phyloP scores from a whole-genome alignment of 2,888 invertebrate species.

The Drosophila kuntzei region DNA sequence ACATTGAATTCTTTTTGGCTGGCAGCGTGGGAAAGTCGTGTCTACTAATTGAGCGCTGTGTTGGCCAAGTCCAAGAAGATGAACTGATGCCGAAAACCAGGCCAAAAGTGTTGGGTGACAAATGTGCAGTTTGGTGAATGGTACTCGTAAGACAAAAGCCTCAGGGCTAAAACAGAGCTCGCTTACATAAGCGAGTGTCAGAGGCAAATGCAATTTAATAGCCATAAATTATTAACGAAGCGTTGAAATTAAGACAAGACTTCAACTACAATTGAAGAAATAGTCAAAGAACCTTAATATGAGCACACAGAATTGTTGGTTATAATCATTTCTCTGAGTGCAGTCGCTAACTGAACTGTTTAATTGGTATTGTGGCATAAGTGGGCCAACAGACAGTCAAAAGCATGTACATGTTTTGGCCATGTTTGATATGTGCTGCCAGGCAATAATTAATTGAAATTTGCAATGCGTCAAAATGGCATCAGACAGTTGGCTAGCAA shows the following conservation, averaged over 20 bases:
- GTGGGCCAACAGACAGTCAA: constrained; percentile 35
- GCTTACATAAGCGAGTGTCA: constrained; percentile 17
- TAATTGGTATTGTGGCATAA: constrained; percentile 23
- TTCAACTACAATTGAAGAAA: neutral
- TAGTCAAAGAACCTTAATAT: neutral
- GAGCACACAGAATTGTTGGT: neutral
- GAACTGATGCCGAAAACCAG: constrained; percentile 29
- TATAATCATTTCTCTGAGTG: neutral
- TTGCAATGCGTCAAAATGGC: constrained; percentile 60
- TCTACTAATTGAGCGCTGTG: constrained; percentile 37
- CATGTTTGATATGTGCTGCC: constrained; percentile 25
- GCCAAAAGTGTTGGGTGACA: constrained; percentile 54
- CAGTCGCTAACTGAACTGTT: neutral
- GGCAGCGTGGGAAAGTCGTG: constrained; percentile 63
- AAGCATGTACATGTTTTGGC: constrained; percentile 11
- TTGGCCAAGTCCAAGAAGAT: constrained; percentile 18
- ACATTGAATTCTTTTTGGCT: constrained; percentile 66
- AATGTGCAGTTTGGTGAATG: constrained; percentile 36
- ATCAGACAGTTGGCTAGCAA: constrained; percentile 46
- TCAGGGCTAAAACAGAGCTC: constrained; percentile 7
- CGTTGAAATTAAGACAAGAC: constrained; percentile 48
- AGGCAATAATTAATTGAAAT: constrained; percentile 66
- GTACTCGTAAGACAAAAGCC: constrained; percentile 21
- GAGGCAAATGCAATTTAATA: constrained; percentile 65
- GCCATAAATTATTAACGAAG: constrained; percentile 60